Evolutionary conservation across 2,797 vertebrate species (phyloP).

Genomic region (Hypotaenidia okinawae): DNA sequence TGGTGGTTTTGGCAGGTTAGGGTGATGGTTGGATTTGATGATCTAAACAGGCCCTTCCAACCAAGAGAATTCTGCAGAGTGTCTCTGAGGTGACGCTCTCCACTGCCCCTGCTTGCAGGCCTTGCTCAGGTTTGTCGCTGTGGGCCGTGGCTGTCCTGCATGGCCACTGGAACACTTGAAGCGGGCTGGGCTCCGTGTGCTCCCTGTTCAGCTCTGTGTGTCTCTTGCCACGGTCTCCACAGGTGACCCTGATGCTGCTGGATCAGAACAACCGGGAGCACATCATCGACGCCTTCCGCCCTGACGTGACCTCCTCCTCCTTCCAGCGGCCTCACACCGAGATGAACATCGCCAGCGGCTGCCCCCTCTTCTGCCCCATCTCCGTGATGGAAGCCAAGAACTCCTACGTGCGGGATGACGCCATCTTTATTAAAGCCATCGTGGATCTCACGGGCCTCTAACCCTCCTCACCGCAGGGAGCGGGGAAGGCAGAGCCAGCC

Average conservation of each 20-base stretch:
- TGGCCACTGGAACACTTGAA: too few relatives aligned
- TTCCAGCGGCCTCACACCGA: slow-evolving; percentile 93
- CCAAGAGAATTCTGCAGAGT: not conserved
- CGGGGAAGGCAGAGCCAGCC: not conserved
- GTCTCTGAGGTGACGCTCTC: fast-evolving
- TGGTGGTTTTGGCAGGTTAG: too few relatives aligned
- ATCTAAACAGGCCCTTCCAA: too few relatives aligned
- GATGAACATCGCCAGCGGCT: slow-evolving; percentile 98
- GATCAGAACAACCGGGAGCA: slow-evolving; percentile 99
- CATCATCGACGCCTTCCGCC: slow-evolving; percentile 95
- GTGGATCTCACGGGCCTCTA: slow-evolving; percentile 95
- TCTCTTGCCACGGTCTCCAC: not conserved
- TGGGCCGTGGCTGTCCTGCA: too few relatives aligned
- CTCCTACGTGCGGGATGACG: slow-evolving; percentile 92
- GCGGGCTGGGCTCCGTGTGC: too few relatives aligned
- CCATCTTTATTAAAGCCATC: slow-evolving; percentile 97
- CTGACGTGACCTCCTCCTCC: slow-evolving; percentile 92
- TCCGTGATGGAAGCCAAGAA: slow-evolving; percentile 91
- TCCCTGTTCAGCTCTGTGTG: too few relatives aligned
- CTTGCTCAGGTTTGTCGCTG: not conserved
- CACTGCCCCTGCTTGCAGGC: not conserved
- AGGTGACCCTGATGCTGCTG: slow-evolving; percentile 97
- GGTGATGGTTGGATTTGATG: too few relatives aligned
- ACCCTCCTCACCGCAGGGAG: not conserved
- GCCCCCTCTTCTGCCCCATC: slow-evolving; percentile 95